These are phyloP conservation scores for Panagrolaimus sp. DNA, from an alignment of 1,140 invertebrate species.

Conservation along the genomic window DNA sequence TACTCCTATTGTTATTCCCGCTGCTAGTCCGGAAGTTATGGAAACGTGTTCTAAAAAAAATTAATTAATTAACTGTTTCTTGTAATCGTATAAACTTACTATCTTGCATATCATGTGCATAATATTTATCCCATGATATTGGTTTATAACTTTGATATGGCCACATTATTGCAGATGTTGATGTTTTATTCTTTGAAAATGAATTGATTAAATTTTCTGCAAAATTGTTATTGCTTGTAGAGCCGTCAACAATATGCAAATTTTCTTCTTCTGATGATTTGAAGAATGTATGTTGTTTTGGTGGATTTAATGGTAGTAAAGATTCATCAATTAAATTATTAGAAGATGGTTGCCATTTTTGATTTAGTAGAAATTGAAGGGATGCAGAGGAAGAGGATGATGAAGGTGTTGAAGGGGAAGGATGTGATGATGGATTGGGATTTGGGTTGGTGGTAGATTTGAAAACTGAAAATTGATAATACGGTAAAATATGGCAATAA, in stretches of 20 bases:
- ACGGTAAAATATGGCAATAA: no score
- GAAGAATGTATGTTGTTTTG: not conserved
- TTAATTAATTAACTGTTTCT: slow-evolving; percentile 2
- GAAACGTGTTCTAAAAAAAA: slow-evolving; percentile 40
- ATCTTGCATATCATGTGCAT: slow-evolving; percentile 40
- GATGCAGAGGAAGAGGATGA: not conserved
- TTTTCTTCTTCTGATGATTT: not conserved
- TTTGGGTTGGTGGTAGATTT: not conserved
- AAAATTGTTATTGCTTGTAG: not conserved
- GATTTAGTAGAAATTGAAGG: not conserved
- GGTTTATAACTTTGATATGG: slow-evolving; percentile 51
- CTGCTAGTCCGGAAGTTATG: slow-evolving; percentile 49
- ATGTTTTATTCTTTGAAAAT: no score
- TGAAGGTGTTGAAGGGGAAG: not conserved
- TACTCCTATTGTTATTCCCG: slow-evolving; percentile 49
- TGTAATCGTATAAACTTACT: slow-evolving; percentile 25
- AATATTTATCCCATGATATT: slow-evolving; percentile 55
- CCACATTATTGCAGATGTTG: slow-evolving; percentile 32
- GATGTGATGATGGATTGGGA: not conserved
- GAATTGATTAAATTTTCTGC: not conserved
- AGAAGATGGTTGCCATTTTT: not conserved
- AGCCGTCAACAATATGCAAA: slow-evolving; percentile 4
- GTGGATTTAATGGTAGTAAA: not conserved
- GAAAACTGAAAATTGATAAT: not conserved
- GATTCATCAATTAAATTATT: slow-evolving; percentile 1